Percentiles rank a stretch among this genome's conserved stretches.
Conservation (phyloP, 1,140 invertebrate species). For the Bombus balteatus region DNA sequence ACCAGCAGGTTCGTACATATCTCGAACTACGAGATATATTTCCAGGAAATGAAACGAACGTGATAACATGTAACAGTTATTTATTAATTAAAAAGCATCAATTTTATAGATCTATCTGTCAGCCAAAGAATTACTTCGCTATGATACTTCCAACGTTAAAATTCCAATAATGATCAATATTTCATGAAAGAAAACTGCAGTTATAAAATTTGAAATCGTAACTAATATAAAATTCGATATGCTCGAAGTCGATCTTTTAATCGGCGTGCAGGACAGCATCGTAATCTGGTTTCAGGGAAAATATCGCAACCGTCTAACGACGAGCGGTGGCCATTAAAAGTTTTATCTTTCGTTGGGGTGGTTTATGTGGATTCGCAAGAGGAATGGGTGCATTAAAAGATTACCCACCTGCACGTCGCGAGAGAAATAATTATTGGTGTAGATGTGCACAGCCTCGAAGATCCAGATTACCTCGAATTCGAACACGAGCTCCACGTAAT, state of each 20-base stretch:
- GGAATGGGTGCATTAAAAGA: slow-evolving; percentile 23
- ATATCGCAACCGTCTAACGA: slow-evolving; percentile 8
- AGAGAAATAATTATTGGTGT: slow-evolving; percentile 88
- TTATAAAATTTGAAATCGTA: too few species aligned
- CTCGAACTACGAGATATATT: too few species aligned
- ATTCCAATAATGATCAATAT: too few species aligned
- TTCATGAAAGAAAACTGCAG: too few species aligned
- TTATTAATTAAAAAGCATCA: too few species aligned
- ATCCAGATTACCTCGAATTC: slow-evolving; percentile 87
- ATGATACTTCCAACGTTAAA: too few species aligned
- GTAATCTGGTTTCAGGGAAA: slow-evolving; percentile 1
- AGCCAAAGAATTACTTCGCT: too few species aligned
- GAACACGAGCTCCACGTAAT: slow-evolving; percentile 86
- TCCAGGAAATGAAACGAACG: too few species aligned
- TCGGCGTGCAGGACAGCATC: not conserved
- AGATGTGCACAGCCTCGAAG: slow-evolving; percentile 86
- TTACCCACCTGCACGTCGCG: slow-evolving; percentile 88
- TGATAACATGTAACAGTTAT: too few species aligned
- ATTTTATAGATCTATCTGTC: too few species aligned
- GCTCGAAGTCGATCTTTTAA: not conserved
- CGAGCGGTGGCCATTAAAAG: slow-evolving; percentile 27
- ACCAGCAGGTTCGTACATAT: too few species aligned
- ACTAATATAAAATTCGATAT: not conserved
- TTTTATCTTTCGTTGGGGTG: slow-evolving; percentile 16
- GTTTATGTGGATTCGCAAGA: not conserved